Evolutionary conservation across 2,797 vertebrate species (phyloP).

Genomic region (Sebastolobus alascanus): DNA sequence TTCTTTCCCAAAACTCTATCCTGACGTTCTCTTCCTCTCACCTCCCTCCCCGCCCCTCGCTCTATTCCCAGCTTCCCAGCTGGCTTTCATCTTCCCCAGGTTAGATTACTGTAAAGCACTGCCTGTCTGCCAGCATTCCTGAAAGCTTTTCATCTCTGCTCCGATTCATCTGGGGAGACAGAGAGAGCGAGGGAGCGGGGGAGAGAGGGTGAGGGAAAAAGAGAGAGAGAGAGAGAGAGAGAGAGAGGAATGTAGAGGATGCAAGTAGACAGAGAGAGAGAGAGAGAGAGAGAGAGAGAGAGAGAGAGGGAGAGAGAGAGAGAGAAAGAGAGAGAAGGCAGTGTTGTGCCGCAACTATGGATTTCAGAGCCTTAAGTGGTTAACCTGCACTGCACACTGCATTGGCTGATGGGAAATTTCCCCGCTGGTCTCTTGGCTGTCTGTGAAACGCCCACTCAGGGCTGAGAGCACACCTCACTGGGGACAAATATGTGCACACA

Average conservation of each 20-base stretch:
- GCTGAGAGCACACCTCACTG: conserved; percentile 64
- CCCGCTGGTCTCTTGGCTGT: conserved; percentile 72
- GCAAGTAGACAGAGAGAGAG: conserved; percentile 6
- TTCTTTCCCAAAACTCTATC: conserved; percentile 60
- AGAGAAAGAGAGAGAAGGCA: conserved; percentile 20
- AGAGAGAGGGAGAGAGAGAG: conserved; percentile 22
- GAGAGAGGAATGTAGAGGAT: conserved; percentile 48
- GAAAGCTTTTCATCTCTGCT: conserved; percentile 85
- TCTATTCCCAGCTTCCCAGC: conserved; percentile 75
- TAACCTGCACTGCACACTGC: conserved; percentile 74
- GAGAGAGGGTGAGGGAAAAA: conserved; percentile 38
- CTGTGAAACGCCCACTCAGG: conserved; percentile 76
- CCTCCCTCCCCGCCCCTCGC: conserved; percentile 33
- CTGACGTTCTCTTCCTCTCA: conserved; percentile 60
- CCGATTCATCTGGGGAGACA: conserved; percentile 78
- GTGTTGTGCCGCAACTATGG: conserved; percentile 56
- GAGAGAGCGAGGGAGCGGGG: conserved; percentile 35
- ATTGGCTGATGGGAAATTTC: conserved; percentile 80
- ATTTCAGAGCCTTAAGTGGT: conserved; percentile 78
- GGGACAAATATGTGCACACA: conserved; percentile 57
- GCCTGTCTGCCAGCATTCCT: conserved; percentile 84
- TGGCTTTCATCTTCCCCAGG: conserved; percentile 85
- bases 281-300: conserved; percentile 15
- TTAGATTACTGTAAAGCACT: conserved; percentile 87
- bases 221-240: conserved; percentile 14